These are phyloP conservation scores for Diabrotica balteata DNA, from an alignment of 2,888 invertebrate species.

Conservation along the genomic window DNA sequence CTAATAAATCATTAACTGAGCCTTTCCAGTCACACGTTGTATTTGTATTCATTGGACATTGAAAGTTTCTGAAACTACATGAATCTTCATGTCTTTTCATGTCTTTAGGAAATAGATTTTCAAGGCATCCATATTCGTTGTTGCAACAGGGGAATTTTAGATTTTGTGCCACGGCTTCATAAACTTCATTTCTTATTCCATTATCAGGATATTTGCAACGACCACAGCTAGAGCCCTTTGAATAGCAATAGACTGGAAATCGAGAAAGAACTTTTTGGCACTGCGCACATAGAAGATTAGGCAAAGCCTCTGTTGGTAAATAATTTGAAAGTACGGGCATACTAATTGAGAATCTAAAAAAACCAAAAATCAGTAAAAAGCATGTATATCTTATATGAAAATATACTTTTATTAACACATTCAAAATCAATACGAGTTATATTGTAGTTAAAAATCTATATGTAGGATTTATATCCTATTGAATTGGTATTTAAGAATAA, in stretches of 20 bases:
- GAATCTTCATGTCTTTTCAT: conserved; percentile 47
- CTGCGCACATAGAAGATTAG: conserved; percentile 35
- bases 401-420: too few relatives aligned
- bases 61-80: conserved; percentile 46
- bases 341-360: too few relatives aligned
- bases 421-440: too few relatives aligned
- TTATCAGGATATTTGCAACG: conserved; percentile 45
- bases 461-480: too few relatives aligned
- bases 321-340: background rate
- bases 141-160: conserved; percentile 51
- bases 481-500: too few relatives aligned
- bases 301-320: background rate
- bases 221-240: conserved; percentile 47
- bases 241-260: conserved; percentile 45
- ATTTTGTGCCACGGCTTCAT: conserved; percentile 45
- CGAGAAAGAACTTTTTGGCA: conserved; percentile 50
- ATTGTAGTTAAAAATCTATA: too few relatives aligned
- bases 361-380: too few relatives aligned
- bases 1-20: conserved; percentile 40
- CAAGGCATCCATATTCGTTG: conserved; percentile 47
- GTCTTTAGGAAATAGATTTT: conserved; percentile 42
- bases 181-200: conserved; percentile 44
- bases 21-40: conserved; percentile 51
- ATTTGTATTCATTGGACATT: conserved; percentile 41
- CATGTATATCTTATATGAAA: too few relatives aligned